phyloP scores from a whole-genome alignment of 1,140 invertebrate genomes.

The Drosophila repleta region DNA sequence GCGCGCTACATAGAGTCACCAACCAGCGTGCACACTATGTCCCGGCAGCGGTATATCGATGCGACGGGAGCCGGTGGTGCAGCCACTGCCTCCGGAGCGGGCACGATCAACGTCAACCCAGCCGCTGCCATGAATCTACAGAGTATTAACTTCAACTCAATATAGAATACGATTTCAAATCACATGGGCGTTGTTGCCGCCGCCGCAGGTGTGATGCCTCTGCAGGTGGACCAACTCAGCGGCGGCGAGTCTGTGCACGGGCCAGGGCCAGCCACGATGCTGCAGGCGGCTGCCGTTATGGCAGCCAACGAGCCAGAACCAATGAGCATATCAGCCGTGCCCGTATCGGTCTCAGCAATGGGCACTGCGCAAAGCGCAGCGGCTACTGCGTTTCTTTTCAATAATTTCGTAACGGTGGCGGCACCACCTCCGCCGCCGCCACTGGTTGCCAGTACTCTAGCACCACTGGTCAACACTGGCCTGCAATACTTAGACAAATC shows the following conservation, averaged over 20 bases:
- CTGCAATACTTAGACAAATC: constrained; percentile 72
- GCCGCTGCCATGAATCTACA: constrained; percentile 87
- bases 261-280: constrained; percentile 57
- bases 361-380: constrained; percentile 66
- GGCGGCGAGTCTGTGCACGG: constrained; percentile 37
- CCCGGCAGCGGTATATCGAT: constrained; percentile 84
- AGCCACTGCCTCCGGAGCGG: constrained; percentile 59
- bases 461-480: constrained; percentile 57
- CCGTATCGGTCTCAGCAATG: constrained; percentile 58
- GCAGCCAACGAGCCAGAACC: constrained; percentile 61
- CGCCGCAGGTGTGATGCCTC: constrained; percentile 35
- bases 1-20: constrained; percentile 86
- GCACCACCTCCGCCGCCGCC: constrained; percentile 56
- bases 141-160: constrained; percentile 89
- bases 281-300: constrained; percentile 73
- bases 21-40: constrained; percentile 84
- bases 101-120: constrained; percentile 83
- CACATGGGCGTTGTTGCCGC: constrained; percentile 57
- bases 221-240: constrained; percentile 46
- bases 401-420: constrained; percentile 76
- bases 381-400: constrained; percentile 66
- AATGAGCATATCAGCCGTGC: constrained; percentile 77
- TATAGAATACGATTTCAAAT: constrained; percentile 85
- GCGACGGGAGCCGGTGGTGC: constrained; percentile 66
- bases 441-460: constrained; percentile 42